Evolutionary conservation across 2,797 vertebrate species (phyloP).

Genomic region (Heterohyrax brucei): DNA sequence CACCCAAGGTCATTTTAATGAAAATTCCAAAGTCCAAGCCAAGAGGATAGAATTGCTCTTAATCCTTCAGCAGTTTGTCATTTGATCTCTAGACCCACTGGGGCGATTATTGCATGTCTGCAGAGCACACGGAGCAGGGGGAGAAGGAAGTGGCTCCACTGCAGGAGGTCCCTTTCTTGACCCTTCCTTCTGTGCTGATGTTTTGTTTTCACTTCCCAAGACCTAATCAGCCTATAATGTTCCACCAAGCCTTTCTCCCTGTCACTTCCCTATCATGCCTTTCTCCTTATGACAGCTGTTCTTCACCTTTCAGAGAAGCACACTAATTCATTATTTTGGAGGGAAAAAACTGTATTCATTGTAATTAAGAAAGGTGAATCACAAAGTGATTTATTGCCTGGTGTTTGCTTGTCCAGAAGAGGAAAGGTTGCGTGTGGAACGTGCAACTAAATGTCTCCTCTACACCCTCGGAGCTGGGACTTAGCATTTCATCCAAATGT

Average conservation of each 20-base stretch:
- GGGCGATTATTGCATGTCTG: slow-evolving; percentile 91
- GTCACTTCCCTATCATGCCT: slow-evolving; percentile 61
- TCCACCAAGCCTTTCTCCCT: background rate
- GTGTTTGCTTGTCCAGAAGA: slow-evolving; percentile 74
- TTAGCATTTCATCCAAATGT: slow-evolving; percentile 66
- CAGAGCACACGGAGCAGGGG: slow-evolving; percentile 84
- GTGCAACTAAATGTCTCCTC: slow-evolving; percentile 33
- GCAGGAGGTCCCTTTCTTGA: slow-evolving; percentile 78
- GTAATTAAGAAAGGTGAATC: slow-evolving; percentile 75
- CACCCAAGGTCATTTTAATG: slow-evolving; percentile 97
- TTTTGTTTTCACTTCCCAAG: background rate
- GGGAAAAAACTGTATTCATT: background rate
- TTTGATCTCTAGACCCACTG: slow-evolving; percentile 91
- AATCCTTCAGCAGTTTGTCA: slow-evolving; percentile 94
- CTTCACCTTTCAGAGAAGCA: slow-evolving; percentile 70
- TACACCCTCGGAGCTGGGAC: slow-evolving; percentile 76
- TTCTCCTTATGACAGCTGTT: background rate
- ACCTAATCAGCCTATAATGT: background rate
- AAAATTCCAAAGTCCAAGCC: slow-evolving; percentile 96
- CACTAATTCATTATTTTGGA: background rate
- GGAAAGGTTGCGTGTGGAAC: background rate
- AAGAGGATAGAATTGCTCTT: slow-evolving; percentile 96
- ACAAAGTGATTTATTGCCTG: slow-evolving; percentile 76
- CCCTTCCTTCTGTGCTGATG: slow-evolving; percentile 67
- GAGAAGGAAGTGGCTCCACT: slow-evolving; percentile 84